These are phyloP conservation scores for Coelogynopora nodosa DNA, from an alignment of 2,888 invertebrate species.

Conservation along the genomic window DNA sequence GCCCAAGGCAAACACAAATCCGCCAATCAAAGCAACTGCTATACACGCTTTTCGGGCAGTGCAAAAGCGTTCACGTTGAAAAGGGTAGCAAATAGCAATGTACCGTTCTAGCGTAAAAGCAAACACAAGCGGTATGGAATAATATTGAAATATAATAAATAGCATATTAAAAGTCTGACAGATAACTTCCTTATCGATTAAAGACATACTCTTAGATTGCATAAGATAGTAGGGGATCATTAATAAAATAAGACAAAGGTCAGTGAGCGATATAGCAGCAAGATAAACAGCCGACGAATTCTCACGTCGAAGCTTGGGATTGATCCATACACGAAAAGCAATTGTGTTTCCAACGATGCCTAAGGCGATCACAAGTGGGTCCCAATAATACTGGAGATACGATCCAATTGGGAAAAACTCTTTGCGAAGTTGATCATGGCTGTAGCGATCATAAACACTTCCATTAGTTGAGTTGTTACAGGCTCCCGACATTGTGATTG, in stretches of 20 bases:
- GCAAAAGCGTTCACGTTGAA: conserved; percentile 56
- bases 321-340: conserved; percentile 57
- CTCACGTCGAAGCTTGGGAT: conserved; percentile 54
- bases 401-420: not conserved
- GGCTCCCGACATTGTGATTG: not conserved
- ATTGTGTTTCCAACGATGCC: conserved; percentile 57
- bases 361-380: not conserved
- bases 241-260: conserved; percentile 50
- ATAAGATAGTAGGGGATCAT: conserved; percentile 57
- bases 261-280: conserved; percentile 55
- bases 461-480: not conserved
- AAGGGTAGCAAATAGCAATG: conserved; percentile 58
- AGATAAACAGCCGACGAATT: conserved; percentile 60
- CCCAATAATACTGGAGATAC: not conserved
- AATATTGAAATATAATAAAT: conserved; percentile 55
- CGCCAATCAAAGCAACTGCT: conserved; percentile 26
- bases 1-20: conserved; percentile 50
- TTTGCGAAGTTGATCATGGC: not conserved
- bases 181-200: conserved; percentile 52
- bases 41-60: conserved; percentile 53
- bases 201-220: conserved; percentile 55
- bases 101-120: conserved; percentile 59
- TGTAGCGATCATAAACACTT: not conserved
- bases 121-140: conserved; percentile 57
- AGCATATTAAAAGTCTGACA: conserved; percentile 57